Evolutionary conservation across 2,888 invertebrate species (phyloP).

Genomic region (Lepidochrysops patricia): DNA sequence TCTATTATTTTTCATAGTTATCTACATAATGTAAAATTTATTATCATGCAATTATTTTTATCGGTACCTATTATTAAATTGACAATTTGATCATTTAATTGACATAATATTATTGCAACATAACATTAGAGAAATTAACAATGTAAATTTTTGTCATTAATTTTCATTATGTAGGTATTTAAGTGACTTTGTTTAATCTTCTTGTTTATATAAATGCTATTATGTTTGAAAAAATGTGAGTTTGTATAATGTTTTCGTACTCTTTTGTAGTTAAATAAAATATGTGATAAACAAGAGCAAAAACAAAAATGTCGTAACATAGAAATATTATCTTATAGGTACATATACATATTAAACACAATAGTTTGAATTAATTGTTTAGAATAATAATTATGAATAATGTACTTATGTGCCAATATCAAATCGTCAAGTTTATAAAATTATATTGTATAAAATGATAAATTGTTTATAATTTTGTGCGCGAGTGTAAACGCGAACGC

Average conservation of each 20-base stretch:
- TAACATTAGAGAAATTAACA: not conserved
- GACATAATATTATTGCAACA: not conserved
- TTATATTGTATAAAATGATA: not conserved
- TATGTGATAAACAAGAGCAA: not conserved
- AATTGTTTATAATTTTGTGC: not conserved
- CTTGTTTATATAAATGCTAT: not conserved
- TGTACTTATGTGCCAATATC: not conserved
- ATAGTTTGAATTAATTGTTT: not conserved
- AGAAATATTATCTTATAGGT: not conserved
- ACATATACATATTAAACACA: no score
- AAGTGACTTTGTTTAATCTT: not conserved
- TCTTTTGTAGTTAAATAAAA: not conserved
- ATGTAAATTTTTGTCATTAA: no score
- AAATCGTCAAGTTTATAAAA: not conserved
- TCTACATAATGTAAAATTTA: not conserved
- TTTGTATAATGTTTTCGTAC: no score
- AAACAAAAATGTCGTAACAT: not conserved
- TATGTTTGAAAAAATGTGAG: not conserved
- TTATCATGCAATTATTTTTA: not conserved
- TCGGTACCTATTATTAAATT: not conserved
- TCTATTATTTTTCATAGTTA: not conserved
- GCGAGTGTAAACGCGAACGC: not conserved
- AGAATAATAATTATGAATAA: no score
- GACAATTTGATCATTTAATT: not conserved
- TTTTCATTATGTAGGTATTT: no score